Percentiles rank a stretch among this genome's conserved stretches.
Evolutionary conservation across 2,797 vertebrate genomes (phyloP).

Genomic region (Pitangus sulphuratus): DNA sequence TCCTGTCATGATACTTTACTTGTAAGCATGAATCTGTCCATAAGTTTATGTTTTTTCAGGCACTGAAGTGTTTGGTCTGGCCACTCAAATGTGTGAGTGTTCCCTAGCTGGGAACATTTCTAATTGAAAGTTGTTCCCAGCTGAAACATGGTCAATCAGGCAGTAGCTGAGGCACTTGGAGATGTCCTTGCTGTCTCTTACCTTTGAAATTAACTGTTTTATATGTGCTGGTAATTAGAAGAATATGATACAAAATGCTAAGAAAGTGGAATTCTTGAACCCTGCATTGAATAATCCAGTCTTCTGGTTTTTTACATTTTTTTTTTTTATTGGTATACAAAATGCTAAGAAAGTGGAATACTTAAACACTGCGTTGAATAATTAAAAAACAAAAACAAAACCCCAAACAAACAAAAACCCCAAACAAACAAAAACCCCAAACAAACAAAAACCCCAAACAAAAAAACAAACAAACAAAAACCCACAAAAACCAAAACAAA

Average conservation of each 20-base stretch:
- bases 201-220: not conserved
- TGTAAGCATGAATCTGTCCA: not conserved
- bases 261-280: not conserved
- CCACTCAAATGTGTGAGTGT: not conserved
- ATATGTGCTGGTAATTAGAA: not conserved
- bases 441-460: not conserved
- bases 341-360: no score
- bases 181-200: not conserved
- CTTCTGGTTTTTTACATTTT: no score
- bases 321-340: not conserved
- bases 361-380: no score
- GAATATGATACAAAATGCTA: not conserved
- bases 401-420: no score
- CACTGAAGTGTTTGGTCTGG: not conserved
- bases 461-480: no score
- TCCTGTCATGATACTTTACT: not conserved
- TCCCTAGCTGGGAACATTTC: not conserved
- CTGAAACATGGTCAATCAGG: not conserved
- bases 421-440: not conserved
- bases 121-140: not conserved
- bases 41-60: not conserved
- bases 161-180: not conserved
- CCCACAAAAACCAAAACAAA: not conserved
- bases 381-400: not conserved
- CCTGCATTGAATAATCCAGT: not conserved